These are phyloP conservation scores for Corythaixoides concolor DNA, from an alignment of 2,113 vertebrate genomes.

Conservation along the genomic window DNA sequence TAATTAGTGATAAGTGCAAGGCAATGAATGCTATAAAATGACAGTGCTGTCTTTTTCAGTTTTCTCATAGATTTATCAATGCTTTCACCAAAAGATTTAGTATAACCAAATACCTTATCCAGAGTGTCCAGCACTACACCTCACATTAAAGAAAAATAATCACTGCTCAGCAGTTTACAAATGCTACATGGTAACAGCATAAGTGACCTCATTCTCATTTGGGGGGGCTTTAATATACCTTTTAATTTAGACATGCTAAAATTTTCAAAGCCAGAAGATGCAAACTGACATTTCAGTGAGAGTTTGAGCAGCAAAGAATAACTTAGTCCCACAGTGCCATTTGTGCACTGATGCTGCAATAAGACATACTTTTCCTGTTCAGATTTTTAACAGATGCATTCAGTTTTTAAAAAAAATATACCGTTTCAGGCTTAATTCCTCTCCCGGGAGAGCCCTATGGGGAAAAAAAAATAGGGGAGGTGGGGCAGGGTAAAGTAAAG, in stretches of 20 bases:
- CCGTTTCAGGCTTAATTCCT: not conserved
- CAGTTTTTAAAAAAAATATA: not conserved
- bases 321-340: not conserved
- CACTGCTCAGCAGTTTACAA: not conserved
- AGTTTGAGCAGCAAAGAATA: not conserved
- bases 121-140: not conserved
- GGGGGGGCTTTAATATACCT: not conserved
- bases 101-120: not conserved
- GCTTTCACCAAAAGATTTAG: not conserved
- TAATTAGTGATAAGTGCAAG: not conserved
- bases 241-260: not conserved
- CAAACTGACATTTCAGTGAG: not conserved
- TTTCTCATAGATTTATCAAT: not conserved
- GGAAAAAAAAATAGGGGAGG: not conserved
- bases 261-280: not conserved
- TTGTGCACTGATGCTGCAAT: not conserved
- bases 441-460: not conserved
- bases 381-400: not conserved
- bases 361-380: not conserved
- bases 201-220: not conserved
- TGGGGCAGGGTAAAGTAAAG: not conserved
- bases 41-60: not conserved
- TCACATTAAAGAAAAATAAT: not conserved
- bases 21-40: not conserved
- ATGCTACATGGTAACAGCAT: not conserved